Percentiles rank a stretch among this genome's conserved stretches.
Evolutionary conservation across 2,113 vertebrate species (phyloP).

Genomic region (Sprattus sprattus): DNA sequence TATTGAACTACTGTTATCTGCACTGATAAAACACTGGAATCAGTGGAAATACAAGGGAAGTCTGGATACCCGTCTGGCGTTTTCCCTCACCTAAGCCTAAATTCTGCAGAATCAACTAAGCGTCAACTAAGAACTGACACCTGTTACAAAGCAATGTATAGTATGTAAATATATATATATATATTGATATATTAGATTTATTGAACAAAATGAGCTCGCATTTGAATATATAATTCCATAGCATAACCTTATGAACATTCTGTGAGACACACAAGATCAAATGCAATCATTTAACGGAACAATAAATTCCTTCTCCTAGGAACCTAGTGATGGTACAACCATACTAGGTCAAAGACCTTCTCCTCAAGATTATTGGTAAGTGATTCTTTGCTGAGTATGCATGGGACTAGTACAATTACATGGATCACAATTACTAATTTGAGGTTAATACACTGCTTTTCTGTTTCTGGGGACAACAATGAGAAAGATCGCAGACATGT

Average conservation of each 20-base stretch:
- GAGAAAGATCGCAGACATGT: neutral
- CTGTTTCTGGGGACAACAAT: neutral
- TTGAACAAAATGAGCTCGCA: neutral
- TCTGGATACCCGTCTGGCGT: constrained; percentile 12
- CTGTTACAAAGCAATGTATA: neutral
- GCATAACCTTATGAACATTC: neutral
- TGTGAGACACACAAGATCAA: neutral
- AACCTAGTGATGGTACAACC: neutral
- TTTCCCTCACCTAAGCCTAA: constrained; percentile 40
- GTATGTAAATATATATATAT: neutral
- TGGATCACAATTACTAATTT: neutral
- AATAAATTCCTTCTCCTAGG: neutral
- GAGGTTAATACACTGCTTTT: neutral
- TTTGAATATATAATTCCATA: neutral
- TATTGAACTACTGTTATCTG: constrained; percentile 49
- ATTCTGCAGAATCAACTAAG: constrained; percentile 47
- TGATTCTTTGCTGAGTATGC: neutral
- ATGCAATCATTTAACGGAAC: neutral
- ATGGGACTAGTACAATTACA: neutral
- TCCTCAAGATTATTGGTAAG: neutral
- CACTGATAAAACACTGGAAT: constrained; percentile 20
- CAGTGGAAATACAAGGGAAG: neutral
- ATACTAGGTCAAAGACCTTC: neutral
- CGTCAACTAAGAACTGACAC: neutral
- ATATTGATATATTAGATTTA: neutral